Evolutionary conservation across 2,113 vertebrate species (phyloP).

Genomic region (Psilopsiagon aymara): DNA sequence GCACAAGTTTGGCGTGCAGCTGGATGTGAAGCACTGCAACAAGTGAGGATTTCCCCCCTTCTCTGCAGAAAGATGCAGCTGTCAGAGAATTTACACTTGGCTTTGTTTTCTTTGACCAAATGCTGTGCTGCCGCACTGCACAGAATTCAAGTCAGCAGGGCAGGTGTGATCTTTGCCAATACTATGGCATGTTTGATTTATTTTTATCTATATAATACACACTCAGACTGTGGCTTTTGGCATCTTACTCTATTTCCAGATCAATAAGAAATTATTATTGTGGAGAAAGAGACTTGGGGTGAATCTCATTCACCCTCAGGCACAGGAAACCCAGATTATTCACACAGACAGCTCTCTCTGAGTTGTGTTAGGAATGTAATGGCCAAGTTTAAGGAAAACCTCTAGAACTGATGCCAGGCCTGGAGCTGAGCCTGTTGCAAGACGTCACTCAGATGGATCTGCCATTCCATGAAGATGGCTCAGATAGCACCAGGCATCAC

Average conservation of each 20-base stretch:
- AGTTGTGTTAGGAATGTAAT: not conserved
- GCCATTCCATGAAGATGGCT: not conserved
- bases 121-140: conserved; percentile 29
- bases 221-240: not conserved
- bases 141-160: conserved; percentile 24
- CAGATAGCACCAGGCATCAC: not conserved
- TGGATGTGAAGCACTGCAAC: not conserved
- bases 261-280: not conserved
- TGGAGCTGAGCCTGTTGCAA: not conserved
- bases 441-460: not conserved
- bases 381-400: not conserved
- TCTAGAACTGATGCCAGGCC: not conserved
- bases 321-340: not conserved
- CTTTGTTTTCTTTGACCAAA: conserved; percentile 26
- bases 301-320: not conserved
- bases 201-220: conserved; percentile 1
- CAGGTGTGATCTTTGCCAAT: conserved; percentile 9
- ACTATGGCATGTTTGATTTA: conserved; percentile 54
- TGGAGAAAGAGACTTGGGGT: not conserved
- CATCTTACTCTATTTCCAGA: conserved; percentile 29
- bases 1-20: accelerated
- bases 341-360: not conserved
- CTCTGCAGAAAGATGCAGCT: not conserved
- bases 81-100: not conserved
- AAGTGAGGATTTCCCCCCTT: not conserved